Evolutionary conservation across 2,113 vertebrate species (phyloP), one percentile per base, ranked within the genome.

Genomic region (Castor canadensis): DNA sequence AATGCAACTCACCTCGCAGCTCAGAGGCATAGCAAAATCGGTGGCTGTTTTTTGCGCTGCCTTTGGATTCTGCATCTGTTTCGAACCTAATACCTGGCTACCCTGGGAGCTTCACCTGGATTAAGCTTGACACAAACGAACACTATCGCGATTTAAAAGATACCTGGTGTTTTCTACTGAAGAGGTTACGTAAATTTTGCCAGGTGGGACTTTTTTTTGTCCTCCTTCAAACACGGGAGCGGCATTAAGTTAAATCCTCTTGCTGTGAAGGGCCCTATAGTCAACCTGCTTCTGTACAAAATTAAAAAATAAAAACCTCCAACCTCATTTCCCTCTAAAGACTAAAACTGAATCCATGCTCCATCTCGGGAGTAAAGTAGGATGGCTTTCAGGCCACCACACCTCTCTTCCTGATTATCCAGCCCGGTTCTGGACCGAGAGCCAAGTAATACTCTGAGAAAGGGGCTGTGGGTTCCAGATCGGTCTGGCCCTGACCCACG

Each of bases 1-100:
- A 49, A 47, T 9, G 60, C 64, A 69, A 97, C 97, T 97, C 97
- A 98, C 97, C 97, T 97, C 66, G 95, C 97, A 88, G 97, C 90
- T 92, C 97, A 96, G 89, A 97, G 96, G 90, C 97, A 98, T 96
- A 96, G 97, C 95, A 96, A 80, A 94, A 54, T 40, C 93, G 80
- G 87, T 43, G 95, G 95, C 95, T 73, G 97, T 19, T 62, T 83
- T 69, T 67, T 87, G 95, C 76, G 93, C 95, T 87, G 96, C 92
- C 95, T 62, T 58, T 40, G 95, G 72, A 35, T 86, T 87, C 97
- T 89, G 96, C 97, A 97, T 97, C 95, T 96, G 96, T 66, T 83
- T 49, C 87, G 38, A 66, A 64, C 40, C 89, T 43, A 24, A 85
- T 40, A 24, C 83, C 96, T 89, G 38, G 77, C 88, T 60, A 54